phyloP scores from a whole-genome alignment of 1,140 invertebrate genomes.

The Helicorthomorpha holstii region DNA sequence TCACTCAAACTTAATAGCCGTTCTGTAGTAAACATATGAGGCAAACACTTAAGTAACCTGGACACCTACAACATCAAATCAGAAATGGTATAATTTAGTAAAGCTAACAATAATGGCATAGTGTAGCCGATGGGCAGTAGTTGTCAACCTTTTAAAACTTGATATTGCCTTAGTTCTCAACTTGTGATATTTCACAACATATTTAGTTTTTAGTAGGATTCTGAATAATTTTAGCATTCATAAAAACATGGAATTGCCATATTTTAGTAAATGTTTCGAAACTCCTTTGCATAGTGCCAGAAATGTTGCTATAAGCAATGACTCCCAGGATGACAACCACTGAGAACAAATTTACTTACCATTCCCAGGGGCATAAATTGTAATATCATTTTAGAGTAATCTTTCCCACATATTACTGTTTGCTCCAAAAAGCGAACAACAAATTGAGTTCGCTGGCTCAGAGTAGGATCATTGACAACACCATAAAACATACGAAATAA shows the following conservation, averaged over 20 bases:
- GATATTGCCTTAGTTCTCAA: too few species aligned
- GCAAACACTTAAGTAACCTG: conserved; percentile 57
- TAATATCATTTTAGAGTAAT: conserved; percentile 51
- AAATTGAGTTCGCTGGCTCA: conserved; percentile 70
- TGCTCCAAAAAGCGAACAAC: conserved; percentile 65
- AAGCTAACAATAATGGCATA: neutral
- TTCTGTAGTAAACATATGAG: conserved; percentile 51
- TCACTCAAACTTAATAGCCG: conserved; percentile 59
- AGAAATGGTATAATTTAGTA: neutral
- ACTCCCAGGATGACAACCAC: neutral
- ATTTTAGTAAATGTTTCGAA: neutral
- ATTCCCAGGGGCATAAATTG: conserved; percentile 59
- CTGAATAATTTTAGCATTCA: neutral
- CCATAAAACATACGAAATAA: conserved; percentile 53
- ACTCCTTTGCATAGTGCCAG: neutral
- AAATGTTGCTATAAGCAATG: conserved; percentile 3
- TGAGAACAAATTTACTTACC: conserved; percentile 26
- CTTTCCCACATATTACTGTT: conserved; percentile 58
- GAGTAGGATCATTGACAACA: conserved; percentile 50
- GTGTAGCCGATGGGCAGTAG: too few species aligned
- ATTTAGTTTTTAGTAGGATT: neutral
- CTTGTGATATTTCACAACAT: too few species aligned
- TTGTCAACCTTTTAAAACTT: too few species aligned
- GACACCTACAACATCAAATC: conserved; percentile 31
- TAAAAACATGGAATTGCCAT: neutral